Conservation (phyloP, 1,140 invertebrate species). For the Drosophila prosaltans region DNA sequence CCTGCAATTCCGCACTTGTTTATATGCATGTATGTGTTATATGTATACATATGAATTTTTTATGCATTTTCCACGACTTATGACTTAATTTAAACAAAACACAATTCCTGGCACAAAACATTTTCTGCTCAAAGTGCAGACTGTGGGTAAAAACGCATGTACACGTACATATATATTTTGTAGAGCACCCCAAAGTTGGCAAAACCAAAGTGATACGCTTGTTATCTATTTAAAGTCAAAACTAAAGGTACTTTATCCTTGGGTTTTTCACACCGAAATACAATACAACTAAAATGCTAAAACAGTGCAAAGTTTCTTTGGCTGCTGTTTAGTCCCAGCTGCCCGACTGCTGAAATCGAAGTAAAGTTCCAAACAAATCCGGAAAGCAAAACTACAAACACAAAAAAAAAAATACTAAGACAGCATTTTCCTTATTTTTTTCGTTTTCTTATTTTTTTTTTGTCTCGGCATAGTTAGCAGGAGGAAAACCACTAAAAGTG, state of each 20-base stretch:
- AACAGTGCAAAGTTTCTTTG: background rate
- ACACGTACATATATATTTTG: too few species aligned
- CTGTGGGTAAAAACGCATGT: too few species aligned
- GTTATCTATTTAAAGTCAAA: slow-evolving; percentile 2
- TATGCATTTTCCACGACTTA: too few species aligned
- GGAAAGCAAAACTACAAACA: slow-evolving; percentile 61
- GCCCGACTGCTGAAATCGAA: slow-evolving; percentile 63
- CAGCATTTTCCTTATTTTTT: slow-evolving; percentile 26
- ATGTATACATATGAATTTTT: too few species aligned
- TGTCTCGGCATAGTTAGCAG: slow-evolving; percentile 60
- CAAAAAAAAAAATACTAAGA: slow-evolving; percentile 57
- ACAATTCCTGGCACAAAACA: too few species aligned
- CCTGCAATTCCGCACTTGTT: too few species aligned
- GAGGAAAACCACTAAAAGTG: slow-evolving; percentile 81
- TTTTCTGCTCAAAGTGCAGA: too few species aligned
- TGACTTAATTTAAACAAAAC: too few species aligned
- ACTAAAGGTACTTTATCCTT: background rate
- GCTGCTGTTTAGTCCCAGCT: background rate
- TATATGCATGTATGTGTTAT: too few species aligned
- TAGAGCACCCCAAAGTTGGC: too few species aligned
- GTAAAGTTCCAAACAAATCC: slow-evolving; percentile 72
- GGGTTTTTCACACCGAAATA: background rate
- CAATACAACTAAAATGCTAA: slow-evolving; percentile 9
- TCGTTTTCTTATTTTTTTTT: background rate
- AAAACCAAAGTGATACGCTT: background rate